Evolutionary conservation across 2,797 vertebrate species (phyloP).

Genomic region (Sebastes vulpes): DNA sequence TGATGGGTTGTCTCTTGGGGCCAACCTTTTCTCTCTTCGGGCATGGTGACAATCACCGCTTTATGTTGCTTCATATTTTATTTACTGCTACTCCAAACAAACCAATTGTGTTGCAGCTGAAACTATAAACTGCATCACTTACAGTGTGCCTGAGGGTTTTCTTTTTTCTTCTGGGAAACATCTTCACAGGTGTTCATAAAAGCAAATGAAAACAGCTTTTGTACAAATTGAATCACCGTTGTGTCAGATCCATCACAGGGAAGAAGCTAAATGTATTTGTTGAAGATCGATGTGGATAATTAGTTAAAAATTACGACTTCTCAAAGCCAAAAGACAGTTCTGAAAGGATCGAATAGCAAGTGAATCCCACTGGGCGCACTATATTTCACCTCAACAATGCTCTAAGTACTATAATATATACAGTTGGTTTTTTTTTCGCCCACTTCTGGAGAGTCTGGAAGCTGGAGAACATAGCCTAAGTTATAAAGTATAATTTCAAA

Average conservation of each 20-base stretch:
- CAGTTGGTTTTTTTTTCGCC: neutral
- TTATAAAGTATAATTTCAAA: conserved; percentile 49
- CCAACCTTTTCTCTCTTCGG: neutral
- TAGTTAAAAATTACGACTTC: conserved; percentile 29
- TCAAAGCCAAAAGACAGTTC: neutral
- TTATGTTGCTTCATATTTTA: conserved; percentile 7
- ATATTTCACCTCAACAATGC: conserved; percentile 28
- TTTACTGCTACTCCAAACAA: conserved; percentile 25
- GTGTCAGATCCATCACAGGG: conserved; percentile 21
- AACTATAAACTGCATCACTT: conserved; percentile 34
- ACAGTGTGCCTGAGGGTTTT: conserved; percentile 1
- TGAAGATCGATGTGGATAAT: conserved; percentile 25
- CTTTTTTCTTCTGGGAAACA: conserved; percentile 6
- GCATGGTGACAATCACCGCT: conserved; percentile 6
- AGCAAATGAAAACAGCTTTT: conserved; percentile 41
- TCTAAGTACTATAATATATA: conserved; percentile 28
- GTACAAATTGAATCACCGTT: conserved; percentile 31
- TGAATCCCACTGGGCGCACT: neutral
- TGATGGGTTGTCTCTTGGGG: neutral
- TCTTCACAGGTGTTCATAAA: conserved; percentile 29
- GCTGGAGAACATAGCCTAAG: conserved; percentile 1
- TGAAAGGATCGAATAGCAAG: neutral
- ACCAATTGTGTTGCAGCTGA: conserved; percentile 32
- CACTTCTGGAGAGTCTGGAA: conserved; percentile 23
- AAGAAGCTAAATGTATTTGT: conserved; percentile 22